phyloP scores from a whole-genome alignment of 2,113 vertebrate genomes.

The Henicopernis longicauda region DNA sequence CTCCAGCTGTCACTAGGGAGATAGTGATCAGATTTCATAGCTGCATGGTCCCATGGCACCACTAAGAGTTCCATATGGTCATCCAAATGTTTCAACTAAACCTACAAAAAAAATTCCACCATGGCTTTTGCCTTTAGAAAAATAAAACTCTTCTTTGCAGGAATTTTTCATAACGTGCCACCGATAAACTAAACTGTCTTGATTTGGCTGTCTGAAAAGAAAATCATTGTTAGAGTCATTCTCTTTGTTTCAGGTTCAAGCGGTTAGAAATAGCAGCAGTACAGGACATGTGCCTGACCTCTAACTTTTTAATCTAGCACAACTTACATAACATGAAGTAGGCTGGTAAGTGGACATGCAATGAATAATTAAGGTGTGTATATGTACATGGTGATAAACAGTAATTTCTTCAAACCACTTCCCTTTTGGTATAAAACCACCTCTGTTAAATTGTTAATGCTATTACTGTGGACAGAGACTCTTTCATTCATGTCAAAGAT shows the following conservation, averaged over 20 bases:
- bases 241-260: neutral
- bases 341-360: constrained; percentile 46
- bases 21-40: constrained; percentile 98
- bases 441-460: constrained; percentile 74
- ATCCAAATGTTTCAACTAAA: constrained; percentile 97
- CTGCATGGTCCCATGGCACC: constrained; percentile 94
- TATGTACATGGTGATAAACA: constrained; percentile 56
- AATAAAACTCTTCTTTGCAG: constrained; percentile 72
- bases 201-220: neutral
- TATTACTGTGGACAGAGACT: constrained; percentile 59
- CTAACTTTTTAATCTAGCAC: constrained; percentile 37
- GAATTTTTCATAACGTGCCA: constrained; percentile 30
- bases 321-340: constrained; percentile 40
- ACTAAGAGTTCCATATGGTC: constrained; percentile 99
- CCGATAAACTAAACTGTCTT: constrained; percentile 23
- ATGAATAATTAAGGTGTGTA: constrained; percentile 71
- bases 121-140: constrained; percentile 73
- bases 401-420: constrained; percentile 58
- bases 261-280: neutral
- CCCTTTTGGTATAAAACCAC: constrained; percentile 55
- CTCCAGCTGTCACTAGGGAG: constrained; percentile 99
- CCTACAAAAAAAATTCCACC: constrained; percentile 75
- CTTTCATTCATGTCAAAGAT: constrained; percentile 63
- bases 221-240: neutral
- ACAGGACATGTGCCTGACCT: neutral